A percentile compares a stretch with the other conserved stretches of the same genome.
These are phyloP conservation scores for Cyanocitta stelleri DNA, from an alignment of 2,113 vertebrate species.

Conservation along the genomic window DNA sequence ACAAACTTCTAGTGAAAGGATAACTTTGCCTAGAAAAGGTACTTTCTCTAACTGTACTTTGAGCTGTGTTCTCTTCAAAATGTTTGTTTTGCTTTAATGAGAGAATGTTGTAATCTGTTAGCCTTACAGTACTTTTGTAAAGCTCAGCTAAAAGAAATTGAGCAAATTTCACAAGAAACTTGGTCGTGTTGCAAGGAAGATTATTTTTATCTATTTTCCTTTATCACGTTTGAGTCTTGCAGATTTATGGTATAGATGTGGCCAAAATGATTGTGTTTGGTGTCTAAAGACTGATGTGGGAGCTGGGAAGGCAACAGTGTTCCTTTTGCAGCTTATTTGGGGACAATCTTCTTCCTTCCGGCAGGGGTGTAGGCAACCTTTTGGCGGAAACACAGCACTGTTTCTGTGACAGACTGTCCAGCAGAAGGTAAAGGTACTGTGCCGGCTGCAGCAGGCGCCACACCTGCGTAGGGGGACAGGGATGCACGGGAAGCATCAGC, in stretches of 20 bases:
- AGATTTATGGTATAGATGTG: neutral
- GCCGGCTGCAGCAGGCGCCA: neutral
- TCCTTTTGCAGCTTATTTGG: neutral
- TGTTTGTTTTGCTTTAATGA: neutral
- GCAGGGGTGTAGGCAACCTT: neutral
- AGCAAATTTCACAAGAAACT: neutral
- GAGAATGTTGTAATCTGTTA: neutral
- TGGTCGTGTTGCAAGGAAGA: neutral
- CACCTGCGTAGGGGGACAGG: too few relatives aligned
- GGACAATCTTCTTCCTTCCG: neutral
- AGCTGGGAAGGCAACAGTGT: neutral
- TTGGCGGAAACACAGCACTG: neutral
- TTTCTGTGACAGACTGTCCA: neutral
- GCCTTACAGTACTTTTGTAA: neutral
- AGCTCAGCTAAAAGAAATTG: neutral
- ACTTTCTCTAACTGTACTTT: neutral
- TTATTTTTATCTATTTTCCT: rapidly evolving
- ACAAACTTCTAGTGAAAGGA: neutral
- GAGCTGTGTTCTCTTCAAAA: neutral
- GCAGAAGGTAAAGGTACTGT: neutral
- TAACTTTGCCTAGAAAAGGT: neutral
- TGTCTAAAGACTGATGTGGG: neutral
- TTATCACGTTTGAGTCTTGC: neutral
- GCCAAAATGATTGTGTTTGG: neutral
- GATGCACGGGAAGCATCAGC: neutral